These are phyloP conservation scores for Drosophila azteca DNA, from an alignment of 1,140 invertebrate genomes.

Conservation along the genomic window DNA sequence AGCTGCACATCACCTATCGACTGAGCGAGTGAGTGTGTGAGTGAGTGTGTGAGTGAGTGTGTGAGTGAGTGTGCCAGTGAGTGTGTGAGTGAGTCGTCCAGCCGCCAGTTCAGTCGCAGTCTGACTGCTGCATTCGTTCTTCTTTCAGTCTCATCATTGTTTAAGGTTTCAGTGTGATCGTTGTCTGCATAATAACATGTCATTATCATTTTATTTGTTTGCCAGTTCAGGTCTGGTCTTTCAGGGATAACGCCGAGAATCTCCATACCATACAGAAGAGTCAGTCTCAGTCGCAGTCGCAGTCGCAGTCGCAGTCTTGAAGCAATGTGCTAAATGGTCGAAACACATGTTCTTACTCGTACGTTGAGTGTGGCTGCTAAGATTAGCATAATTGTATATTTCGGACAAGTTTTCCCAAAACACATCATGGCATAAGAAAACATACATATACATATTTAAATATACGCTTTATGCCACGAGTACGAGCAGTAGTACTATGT, in stretches of 20 bases:
- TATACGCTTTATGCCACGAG: not conserved
- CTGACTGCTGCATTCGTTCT: too few relatives aligned
- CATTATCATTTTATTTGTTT: slow-evolving; percentile 79
- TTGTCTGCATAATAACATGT: slow-evolving; percentile 70
- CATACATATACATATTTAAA: not conserved
- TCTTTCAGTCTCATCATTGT: slow-evolving; percentile 65
- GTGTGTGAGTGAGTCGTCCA: slow-evolving; percentile 6
- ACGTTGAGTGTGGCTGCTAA: slow-evolving; percentile 42
- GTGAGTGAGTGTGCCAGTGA: not conserved
- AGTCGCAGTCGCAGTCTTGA: too few relatives aligned
- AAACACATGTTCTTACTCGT: slow-evolving; percentile 46
- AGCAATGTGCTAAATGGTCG: slow-evolving; percentile 54
- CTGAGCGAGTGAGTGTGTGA: slow-evolving; percentile 5
- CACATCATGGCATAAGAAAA: slow-evolving; percentile 15
- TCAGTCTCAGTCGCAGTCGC: too few relatives aligned
- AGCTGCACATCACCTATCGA: slow-evolving; percentile 38
- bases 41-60: too few relatives aligned
- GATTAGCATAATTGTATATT: slow-evolving; percentile 54
- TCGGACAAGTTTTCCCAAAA: slow-evolving; percentile 19
- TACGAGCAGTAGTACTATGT: not conserved
- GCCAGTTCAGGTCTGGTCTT: slow-evolving; percentile 44
- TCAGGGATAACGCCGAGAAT: slow-evolving; percentile 16
- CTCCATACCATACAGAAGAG: too few relatives aligned
- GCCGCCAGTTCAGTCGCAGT: slow-evolving; percentile 20
- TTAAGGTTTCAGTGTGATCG: slow-evolving; percentile 53